These are phyloP conservation scores for Pomacea canaliculata DNA, from an alignment of 2,888 invertebrate genomes.

Conservation along the genomic window DNA sequence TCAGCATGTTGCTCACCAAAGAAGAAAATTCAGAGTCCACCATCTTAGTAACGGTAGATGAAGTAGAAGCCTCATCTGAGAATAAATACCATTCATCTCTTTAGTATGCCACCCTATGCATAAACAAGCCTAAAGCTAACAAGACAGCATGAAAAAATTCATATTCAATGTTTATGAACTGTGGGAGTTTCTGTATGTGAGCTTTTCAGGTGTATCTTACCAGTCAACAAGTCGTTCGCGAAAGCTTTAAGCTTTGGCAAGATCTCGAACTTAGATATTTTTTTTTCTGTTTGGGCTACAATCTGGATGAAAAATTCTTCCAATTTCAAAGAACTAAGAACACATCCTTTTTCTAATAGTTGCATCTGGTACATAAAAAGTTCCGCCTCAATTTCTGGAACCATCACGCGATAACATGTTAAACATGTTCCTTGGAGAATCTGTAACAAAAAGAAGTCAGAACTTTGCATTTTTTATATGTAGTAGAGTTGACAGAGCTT, in stretches of 20 bases:
- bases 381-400: constrained; percentile 44
- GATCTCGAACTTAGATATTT: neutral
- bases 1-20: constrained; percentile 1
- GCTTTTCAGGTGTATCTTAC: neutral
- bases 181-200: too few relatives aligned
- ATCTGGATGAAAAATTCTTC: constrained; percentile 36
- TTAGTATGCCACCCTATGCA: too few relatives aligned
- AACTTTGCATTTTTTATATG: too few relatives aligned
- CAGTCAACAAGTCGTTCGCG: constrained; percentile 11
- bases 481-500: too few relatives aligned
- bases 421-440: constrained; percentile 71
- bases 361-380: constrained; percentile 79
- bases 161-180: too few relatives aligned
- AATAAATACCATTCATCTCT: neutral
- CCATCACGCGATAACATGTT: constrained; percentile 66
- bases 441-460: constrained; percentile 49
- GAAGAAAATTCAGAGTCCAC: constrained; percentile 1
- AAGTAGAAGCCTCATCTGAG: neutral
- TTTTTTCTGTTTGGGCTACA: constrained; percentile 31
- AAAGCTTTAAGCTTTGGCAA: neutral
- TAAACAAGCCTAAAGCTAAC: too few relatives aligned
- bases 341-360: constrained; percentile 75
- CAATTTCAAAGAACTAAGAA: constrained; percentile 46
- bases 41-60: constrained; percentile 8
- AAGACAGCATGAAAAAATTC: too few relatives aligned